Base-by-base conservation (phyloP, 2,888 invertebrate genomes). In the Ferrisia virgata region DNA sequence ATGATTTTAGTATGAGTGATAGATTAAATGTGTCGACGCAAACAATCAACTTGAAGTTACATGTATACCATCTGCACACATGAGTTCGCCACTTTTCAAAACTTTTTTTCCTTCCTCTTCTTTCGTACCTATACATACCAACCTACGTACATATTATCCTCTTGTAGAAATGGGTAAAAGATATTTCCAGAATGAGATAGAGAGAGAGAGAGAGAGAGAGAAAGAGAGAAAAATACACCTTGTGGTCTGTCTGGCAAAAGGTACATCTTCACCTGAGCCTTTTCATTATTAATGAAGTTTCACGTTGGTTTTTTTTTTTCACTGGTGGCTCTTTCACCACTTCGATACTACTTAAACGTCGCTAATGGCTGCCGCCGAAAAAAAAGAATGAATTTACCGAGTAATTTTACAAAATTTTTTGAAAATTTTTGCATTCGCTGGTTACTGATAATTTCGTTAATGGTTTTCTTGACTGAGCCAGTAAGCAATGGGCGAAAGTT, bases 281-380 rank as follows among this genome's bases (percentile, higher is more conserved):
- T 64, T 64, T 64, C 58, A 64, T 64, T 64, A 64, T 64, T 64
- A 64, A 64, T 64, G 58, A 64, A 28, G 58, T 64, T n/a, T 64
- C 58, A 18, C 13, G 5, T 18, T 18, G 47, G 6, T 5, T n/a
- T n/a, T 18, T 47, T 47, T 47, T 47, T 18, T 47, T 18, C 47
- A 28, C 28, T 64, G 25, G 11, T 28, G 5, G 11, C n/a, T 43
- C n/a, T 43, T 43, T 43, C 39, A 5, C 13, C 28, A 64, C 58
- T 64, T 64, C 28, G 58, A 64, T 64, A 25, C 58, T 64, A 64
- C 58, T 64, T 64, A 64, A 28, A 64, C 58, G 25, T 64, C 58
- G 58, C 58, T 64, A 64, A 64, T 64, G 58, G 58, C 15, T 64
- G 58, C 28, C 58, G 58, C 28, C 58, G 22, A 47, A 47, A 28